A percentile compares a stretch with the other conserved stretches of the same genome.
Evolutionary conservation across 2,113 vertebrate species (phyloP).

Genomic region (Petaurus breviceps): DNA sequence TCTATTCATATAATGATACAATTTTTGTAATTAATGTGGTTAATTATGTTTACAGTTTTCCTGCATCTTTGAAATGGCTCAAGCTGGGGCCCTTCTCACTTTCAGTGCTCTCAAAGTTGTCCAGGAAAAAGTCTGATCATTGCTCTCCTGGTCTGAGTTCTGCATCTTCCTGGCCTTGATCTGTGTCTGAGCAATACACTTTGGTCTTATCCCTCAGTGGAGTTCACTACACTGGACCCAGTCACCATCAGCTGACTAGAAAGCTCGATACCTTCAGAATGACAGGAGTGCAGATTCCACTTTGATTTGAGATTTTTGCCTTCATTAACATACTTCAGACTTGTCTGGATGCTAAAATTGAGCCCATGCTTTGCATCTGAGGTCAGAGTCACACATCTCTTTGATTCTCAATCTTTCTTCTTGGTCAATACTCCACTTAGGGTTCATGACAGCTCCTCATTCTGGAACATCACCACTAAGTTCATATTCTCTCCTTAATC

Average conservation of each 20-base stretch:
- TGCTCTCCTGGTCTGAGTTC: background rate
- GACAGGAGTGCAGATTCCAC: background rate
- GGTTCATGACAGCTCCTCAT: background rate
- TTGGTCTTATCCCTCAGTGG: background rate
- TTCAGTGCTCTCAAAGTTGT: background rate
- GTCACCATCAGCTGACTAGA: background rate
- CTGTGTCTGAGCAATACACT: background rate
- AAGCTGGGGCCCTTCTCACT: background rate
- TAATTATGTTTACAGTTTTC: background rate
- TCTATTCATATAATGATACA: background rate
- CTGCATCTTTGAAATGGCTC: background rate
- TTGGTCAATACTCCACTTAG: background rate
- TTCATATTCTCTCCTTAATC: background rate
- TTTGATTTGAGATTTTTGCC: background rate
- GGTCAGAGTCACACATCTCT: background rate
- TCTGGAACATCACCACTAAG: background rate
- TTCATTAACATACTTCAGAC: background rate
- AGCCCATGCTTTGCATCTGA: background rate
- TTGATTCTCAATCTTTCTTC: background rate
- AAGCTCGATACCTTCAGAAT: background rate
- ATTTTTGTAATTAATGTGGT: background rate
- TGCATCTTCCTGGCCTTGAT: background rate
- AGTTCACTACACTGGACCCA: background rate
- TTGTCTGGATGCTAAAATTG: background rate
- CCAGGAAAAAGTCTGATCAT: background rate